Base-by-base conservation (phyloP, 2,113 vertebrate species). In the Corydoras sp. region DNA sequence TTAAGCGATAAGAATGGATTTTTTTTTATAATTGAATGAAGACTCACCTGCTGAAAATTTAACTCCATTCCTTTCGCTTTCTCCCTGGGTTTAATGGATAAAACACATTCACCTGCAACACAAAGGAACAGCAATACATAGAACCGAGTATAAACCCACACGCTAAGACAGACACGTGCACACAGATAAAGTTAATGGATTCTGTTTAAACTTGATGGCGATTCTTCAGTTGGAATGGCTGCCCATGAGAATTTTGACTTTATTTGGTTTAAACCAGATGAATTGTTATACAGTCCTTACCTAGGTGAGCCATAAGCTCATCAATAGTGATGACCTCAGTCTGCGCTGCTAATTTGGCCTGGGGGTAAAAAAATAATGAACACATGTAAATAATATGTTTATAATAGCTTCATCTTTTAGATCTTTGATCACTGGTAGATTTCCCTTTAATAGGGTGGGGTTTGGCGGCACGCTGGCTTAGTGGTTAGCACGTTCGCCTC, bases 1-100 rank as follows among this genome's bases (percentile, higher is more conserved):
- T 24, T 24, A 24, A 24, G 18, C 18, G 18, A 24, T 24, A 24
- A 24, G 18, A 24, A 24, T 24, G 18, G 18, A 24, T 24, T 24
- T 43, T 43, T 43, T 2, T 43, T 43, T 43, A 8, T 43, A 8
- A 4, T 1, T 43, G 35, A 43, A 43, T 43, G 35, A 43, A 43
- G 35, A 43, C 58, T 2, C 74, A 97, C 95, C 92, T 97, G 96
- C 75, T 98, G 94, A 81, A 98, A 98, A 77, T 98, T 98, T 9
- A 98, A 92, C 85, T 95, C 94, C 83, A 98, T 91, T 13, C 86
- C 94, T 14, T 95, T 91, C 0, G 92, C 83, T 0, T 90, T 91
- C 77, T 96, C 92, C 71, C 90, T 85, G 1, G 94, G 95, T 9
- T 91, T 90, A 62, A 94, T 92, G 62, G 91, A 92, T 74, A 98